A percentile compares a stretch with the other conserved stretches of the same genome.
Evolutionary conservation across 2,797 vertebrate species (phyloP).

Genomic region (Hippocampus kuda): DNA sequence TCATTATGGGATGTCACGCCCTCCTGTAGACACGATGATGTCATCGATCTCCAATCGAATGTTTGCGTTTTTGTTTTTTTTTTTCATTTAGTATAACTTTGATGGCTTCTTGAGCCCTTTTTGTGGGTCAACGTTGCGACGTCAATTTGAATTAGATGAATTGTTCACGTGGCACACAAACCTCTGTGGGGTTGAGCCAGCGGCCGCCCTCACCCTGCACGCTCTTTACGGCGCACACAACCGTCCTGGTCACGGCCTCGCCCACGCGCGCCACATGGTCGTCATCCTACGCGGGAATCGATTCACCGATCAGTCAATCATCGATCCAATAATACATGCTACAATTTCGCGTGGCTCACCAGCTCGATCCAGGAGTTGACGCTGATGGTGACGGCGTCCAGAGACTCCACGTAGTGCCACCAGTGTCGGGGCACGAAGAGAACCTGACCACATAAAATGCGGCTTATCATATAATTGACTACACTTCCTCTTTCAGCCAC

Average conservation of each 20-base stretch:
- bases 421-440: conserved; percentile 88
- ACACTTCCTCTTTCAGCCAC: not conserved
- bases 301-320: not conserved
- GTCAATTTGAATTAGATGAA: not conserved
- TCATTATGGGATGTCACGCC: conserved; percentile 72
- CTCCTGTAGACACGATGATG: conserved; percentile 59
- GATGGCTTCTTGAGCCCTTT: no score
- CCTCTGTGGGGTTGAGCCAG: conserved; percentile 97
- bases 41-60: not conserved
- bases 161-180: conserved; percentile 26
- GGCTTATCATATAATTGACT: not conserved
- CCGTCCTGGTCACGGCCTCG: conserved; percentile 79
- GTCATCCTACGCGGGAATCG: conserved; percentile 63
- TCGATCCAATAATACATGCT: not conserved
- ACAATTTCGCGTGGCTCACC: conserved; percentile 59
- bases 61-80: not conserved
- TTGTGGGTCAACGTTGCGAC: no score
- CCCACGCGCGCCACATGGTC: conserved; percentile 80
- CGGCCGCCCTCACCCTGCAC: conserved; percentile 55
- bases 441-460: conserved; percentile 65
- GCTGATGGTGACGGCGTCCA: conserved; percentile 88
- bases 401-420: conserved; percentile 97
- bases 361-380: conserved; percentile 95
- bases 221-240: conserved; percentile 83
- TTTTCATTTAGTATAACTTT: no score